Conservation (phyloP, 2,888 invertebrate genomes). For the Drosophila nigricruria region DNA sequence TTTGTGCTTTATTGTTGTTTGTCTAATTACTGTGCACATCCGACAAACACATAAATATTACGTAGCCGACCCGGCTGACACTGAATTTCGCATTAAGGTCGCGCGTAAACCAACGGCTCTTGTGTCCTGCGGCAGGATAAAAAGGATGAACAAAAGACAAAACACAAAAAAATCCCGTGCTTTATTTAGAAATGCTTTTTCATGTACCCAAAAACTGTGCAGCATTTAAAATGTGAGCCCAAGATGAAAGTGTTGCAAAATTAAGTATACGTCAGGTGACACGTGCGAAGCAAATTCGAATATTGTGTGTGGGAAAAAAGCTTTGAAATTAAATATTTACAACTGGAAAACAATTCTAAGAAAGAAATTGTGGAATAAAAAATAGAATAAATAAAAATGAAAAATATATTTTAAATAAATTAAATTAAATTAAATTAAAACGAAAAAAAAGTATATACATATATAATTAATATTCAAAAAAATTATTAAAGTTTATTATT, state of each 20-base stretch:
- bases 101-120: slow-evolving; percentile 20
- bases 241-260: slow-evolving; percentile 18
- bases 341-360: no score
- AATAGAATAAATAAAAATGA: not conserved
- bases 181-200: slow-evolving; percentile 1
- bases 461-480: no score
- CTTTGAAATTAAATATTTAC: not conserved
- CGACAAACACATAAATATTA: slow-evolving; percentile 40
- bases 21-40: slow-evolving; percentile 45
- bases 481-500: no score
- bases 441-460: no score
- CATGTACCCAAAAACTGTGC: slow-evolving; percentile 3
- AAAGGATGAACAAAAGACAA: not conserved
- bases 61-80: slow-evolving; percentile 48
- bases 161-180: slow-evolving; percentile 1
- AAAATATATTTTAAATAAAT: not conserved
- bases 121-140: slow-evolving; percentile 29
- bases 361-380: not conserved
- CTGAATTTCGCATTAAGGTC: slow-evolving; percentile 35
- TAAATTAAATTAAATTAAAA: no score
- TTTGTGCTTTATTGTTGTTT: slow-evolving; percentile 18
- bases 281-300: not conserved
- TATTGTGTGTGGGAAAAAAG: not conserved
- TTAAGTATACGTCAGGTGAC: slow-evolving; percentile 14
- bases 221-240: not conserved